phyloP scores from a whole-genome alignment of 2,888 invertebrate genomes.

The Danaus chrysippus region DNA sequence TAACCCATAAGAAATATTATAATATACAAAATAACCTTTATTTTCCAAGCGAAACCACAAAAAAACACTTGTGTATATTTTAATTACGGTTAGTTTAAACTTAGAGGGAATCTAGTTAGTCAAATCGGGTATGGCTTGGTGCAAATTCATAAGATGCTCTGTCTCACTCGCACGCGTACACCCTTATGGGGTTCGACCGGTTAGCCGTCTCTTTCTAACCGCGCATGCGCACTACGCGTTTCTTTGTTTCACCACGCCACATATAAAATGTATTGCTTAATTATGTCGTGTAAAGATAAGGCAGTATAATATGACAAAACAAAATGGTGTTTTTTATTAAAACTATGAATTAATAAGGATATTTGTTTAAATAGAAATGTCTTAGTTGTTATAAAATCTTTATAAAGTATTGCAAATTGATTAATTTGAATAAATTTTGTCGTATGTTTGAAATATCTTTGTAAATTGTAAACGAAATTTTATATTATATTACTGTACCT shows the following conservation, averaged over 20 bases:
- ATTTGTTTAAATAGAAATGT: too few relatives aligned
- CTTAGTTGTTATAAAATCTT: too few relatives aligned
- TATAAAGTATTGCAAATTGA: too few relatives aligned
- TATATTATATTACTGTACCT: too few relatives aligned
- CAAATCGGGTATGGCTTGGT: background rate
- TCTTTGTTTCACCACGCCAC: constrained; percentile 12
- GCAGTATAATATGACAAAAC: background rate
- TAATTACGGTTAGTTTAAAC: constrained; percentile 1
- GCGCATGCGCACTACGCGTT: constrained; percentile 42
- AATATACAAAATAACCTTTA: too few relatives aligned
- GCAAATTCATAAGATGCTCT: constrained; percentile 20
- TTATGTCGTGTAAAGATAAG: background rate
- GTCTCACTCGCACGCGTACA: background rate
- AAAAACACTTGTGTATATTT: background rate
- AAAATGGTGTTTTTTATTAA: too few relatives aligned
- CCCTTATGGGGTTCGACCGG: constrained; percentile 12
- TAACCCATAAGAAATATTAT: too few relatives aligned
- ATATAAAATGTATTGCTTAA: constrained; percentile 4
- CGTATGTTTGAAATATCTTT: too few relatives aligned
- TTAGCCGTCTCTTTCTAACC: background rate
- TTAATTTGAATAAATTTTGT: too few relatives aligned
- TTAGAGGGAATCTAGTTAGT: constrained; percentile 1
- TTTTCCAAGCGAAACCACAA: too few relatives aligned
- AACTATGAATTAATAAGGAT: too few relatives aligned
- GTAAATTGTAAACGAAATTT: too few relatives aligned